Evolutionary conservation across 2,888 invertebrate genomes (phyloP).

Genomic region (Nezara viridula): DNA sequence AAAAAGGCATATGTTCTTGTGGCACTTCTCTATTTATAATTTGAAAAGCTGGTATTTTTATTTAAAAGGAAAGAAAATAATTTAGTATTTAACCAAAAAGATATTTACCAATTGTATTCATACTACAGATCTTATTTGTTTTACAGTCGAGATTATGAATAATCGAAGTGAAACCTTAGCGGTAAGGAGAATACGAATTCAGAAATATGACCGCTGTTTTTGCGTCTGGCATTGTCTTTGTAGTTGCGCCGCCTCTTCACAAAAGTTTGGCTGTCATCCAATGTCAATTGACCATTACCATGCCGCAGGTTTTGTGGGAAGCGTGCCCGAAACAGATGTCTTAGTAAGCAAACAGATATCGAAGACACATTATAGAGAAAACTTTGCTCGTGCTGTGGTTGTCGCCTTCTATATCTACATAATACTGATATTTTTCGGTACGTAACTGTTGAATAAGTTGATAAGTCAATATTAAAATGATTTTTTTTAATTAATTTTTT

Average conservation of each 20-base stretch:
- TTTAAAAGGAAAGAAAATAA: no score
- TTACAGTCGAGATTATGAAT: conserved; percentile 73
- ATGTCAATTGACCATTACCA: conserved; percentile 71
- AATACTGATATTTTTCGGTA: conserved; percentile 22
- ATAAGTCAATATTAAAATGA: neutral
- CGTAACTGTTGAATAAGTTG: neutral
- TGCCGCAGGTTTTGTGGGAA: conserved; percentile 72
- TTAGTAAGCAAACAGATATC: neutral
- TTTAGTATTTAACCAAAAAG: no score
- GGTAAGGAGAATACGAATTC: conserved; percentile 73
- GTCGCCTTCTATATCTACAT: neutral
- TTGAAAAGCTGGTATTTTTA: no score
- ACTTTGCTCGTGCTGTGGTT: neutral
- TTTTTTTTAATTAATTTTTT: neutral
- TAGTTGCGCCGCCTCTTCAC: conserved; percentile 72
- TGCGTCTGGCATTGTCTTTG: conserved; percentile 79
- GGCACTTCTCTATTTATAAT: no score
- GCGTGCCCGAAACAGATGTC: conserved; percentile 68
- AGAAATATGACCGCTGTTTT: conserved; percentile 75
- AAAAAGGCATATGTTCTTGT: no score
- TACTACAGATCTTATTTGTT: neutral
- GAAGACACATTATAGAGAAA: no score
- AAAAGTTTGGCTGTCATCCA: conserved; percentile 69
- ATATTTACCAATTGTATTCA: neutral
- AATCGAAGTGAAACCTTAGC: conserved; percentile 73